These are phyloP conservation scores for Chrysogorgia sp. DNA, from an alignment of 92 coral and sea anemone species.

Conservation along the genomic window DNA sequence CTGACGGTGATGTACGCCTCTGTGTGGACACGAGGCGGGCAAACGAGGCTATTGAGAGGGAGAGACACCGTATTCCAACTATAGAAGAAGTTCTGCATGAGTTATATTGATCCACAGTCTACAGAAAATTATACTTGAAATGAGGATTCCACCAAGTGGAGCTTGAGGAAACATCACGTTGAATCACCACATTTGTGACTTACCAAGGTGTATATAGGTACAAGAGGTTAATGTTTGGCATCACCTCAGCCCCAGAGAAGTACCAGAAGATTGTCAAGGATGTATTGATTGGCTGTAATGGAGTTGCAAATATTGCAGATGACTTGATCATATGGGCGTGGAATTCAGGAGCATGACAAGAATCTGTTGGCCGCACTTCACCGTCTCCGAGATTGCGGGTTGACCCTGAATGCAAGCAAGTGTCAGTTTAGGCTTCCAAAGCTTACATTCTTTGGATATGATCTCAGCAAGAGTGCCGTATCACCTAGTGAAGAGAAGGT, in stretches of 20 bases:
- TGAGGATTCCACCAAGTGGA: constrained; percentile 26
- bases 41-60: neutral
- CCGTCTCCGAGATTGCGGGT: constrained; percentile 23
- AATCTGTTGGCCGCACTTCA: too few relatives aligned
- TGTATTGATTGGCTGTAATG: constrained; percentile 11
- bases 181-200: constrained; percentile 18
- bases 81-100: neutral
- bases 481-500: constrained; percentile 63
- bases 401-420: constrained; percentile 59
- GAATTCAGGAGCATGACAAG: too few relatives aligned
- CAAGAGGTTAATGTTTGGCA: constrained; percentile 31
- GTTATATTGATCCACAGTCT: neutral
- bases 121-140: constrained; percentile 11
- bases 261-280: constrained; percentile 21
- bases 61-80: constrained; percentile 1
- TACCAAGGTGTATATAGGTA: constrained; percentile 11
- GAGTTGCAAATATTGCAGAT: constrained; percentile 27
- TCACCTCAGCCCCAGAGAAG: constrained; percentile 28
- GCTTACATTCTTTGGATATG: constrained; percentile 60
- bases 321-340: constrained; percentile 18
- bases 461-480: constrained; percentile 47
- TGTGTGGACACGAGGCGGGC: constrained; percentile 6
- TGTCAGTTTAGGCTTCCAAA: constrained; percentile 60
- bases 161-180: neutral
- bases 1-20: neutral